A percentile compares a stretch with the other conserved stretches of the same genome.
These are phyloP conservation scores for Acrocephalus scirpaceus DNA, from an alignment of 2,797 vertebrate species.

Conservation along the genomic window DNA sequence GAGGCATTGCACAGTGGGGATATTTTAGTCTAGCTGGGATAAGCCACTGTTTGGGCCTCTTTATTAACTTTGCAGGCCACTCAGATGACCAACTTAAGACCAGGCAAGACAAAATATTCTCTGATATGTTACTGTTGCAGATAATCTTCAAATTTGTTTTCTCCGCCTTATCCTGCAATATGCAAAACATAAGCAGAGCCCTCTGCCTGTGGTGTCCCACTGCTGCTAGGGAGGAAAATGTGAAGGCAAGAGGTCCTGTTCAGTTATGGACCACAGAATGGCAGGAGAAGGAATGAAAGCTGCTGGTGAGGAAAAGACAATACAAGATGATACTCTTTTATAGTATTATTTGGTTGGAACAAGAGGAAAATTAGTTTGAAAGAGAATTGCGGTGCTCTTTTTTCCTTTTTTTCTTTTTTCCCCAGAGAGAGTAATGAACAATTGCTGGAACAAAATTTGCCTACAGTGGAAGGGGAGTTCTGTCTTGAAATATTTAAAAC, in stretches of 20 bases:
- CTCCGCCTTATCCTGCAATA: neutral
- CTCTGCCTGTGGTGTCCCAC: neutral
- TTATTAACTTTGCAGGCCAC: neutral
- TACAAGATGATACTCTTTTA: neutral
- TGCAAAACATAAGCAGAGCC: neutral
- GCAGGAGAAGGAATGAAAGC: neutral
- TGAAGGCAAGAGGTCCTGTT: neutral
- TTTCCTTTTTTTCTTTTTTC: neutral
- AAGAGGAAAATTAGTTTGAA: neutral
- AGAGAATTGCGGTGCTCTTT: neutral
- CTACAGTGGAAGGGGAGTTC: neutral
- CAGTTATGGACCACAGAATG: neutral
- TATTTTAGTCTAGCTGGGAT: neutral
- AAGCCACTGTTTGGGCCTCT: neutral
- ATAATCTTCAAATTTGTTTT: neutral
- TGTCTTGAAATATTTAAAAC: slow-evolving; percentile 40
- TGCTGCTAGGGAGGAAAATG: neutral
- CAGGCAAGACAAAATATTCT: neutral
- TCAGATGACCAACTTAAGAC: neutral
- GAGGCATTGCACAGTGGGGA: neutral
- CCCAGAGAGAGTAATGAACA: neutral
- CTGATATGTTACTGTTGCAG: neutral
- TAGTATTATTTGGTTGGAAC: neutral
- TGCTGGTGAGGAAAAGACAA: neutral
- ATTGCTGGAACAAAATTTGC: neutral